Conservation (phyloP, 1,140 invertebrate species). For the Ostrea denselamellosa region DNA sequence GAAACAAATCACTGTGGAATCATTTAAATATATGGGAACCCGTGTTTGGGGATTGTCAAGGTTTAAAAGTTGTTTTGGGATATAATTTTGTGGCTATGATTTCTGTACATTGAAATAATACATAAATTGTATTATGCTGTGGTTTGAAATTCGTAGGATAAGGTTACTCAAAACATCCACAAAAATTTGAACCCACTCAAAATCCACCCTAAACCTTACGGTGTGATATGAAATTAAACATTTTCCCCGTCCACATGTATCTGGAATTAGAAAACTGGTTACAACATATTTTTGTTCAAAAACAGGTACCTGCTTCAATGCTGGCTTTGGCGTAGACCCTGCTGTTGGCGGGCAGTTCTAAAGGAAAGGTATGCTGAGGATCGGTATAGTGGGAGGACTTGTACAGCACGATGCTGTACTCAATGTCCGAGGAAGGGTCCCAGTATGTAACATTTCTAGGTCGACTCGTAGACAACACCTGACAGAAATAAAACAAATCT, state of each 20-base stretch:
- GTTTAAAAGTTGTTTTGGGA: too few species aligned
- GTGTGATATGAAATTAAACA: neutral
- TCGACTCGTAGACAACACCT: neutral
- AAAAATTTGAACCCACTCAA: too few species aligned
- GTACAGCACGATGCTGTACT: conserved; percentile 16
- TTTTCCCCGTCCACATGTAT: neutral
- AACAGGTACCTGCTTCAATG: conserved; percentile 42
- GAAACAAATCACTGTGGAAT: too few species aligned
- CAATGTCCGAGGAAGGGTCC: conserved; percentile 5
- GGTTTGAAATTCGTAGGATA: too few species aligned
- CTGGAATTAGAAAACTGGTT: neutral
- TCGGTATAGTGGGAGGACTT: conserved; percentile 39
- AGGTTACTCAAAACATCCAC: too few species aligned
- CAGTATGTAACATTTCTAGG: neutral
- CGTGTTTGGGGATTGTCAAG: too few species aligned
- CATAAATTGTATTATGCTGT: too few species aligned
- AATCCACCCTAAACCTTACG: neutral
- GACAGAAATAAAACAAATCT: neutral
- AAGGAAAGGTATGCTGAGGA: conserved; percentile 44
- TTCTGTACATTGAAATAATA: too few species aligned
- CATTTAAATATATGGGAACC: too few species aligned
- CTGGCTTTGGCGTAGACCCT: conserved; percentile 53
- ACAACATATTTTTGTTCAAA: neutral
- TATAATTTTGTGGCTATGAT: too few species aligned
- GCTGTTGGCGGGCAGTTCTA: conserved; percentile 42